Evolutionary conservation across 37 sponge, comb jelly and placozoan genomes (phyloP), one percentile per base, ranked within the genome.

Genomic region (Beroe forskalii): DNA sequence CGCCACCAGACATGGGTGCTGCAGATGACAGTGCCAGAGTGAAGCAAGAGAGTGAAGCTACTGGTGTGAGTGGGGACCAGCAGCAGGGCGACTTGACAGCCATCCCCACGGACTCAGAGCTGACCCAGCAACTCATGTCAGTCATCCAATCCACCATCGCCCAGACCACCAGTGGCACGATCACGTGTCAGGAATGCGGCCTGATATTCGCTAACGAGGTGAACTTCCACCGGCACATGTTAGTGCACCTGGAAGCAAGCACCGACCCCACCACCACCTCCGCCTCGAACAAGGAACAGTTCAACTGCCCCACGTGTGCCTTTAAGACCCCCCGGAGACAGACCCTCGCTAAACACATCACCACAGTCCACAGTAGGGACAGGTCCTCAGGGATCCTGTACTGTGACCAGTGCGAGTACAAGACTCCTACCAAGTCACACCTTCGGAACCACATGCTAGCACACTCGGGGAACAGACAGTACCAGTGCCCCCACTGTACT

Each of bases 401-500:
- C 40, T 72, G 76, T 27, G 76, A 72, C 40, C 76, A 72, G 76
- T 72, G 76, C 22, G 76, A 72, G 40, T 72, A 72, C 23, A 72
- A 72, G 30, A 72, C 76, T 22, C 76, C 76, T 22, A 72, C 76
- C 22, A 72, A 72, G 76, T 72, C 76, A 35, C 76, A 72, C 40
- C 76, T 72, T 4, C 9, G 76, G 76, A 72, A 72, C 40, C 76
- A 72, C 40, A 72, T 72, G 76, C 40, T 72, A 23, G 76, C 76
- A 32, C 76, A 72, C 23, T 72, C 76, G 40, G 76, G 76, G 27
- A 72, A 72, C 76, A 72, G 76, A 33, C 76, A 72, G 40, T 72
- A 72, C 27, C 76, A 72, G 76, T 72, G 76, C 40, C 76, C 76
- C 4, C 76, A 72, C 76, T 72, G 76, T 33, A 72, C 76, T 32